Percentiles rank a stretch among this genome's conserved stretches.
phyloP scores from a whole-genome alignment of 2,797 vertebrate species.

The Parauchenoglanis ngamensis region DNA sequence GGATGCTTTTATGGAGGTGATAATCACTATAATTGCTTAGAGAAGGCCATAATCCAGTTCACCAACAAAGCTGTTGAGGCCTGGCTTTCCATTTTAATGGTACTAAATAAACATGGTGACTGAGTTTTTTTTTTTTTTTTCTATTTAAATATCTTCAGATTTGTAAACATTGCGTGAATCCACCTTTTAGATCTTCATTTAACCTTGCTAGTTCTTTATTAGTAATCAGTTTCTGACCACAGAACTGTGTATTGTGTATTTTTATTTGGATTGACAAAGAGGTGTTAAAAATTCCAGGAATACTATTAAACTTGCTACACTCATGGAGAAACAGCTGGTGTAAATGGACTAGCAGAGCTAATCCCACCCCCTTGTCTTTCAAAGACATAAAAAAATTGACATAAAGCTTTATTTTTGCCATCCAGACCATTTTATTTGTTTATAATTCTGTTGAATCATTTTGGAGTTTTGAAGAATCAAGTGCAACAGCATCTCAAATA shows the following conservation, averaged over 20 bases:
- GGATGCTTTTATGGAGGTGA: conserved; percentile 13
- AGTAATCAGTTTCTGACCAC: too few species aligned
- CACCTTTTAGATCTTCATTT: background rate
- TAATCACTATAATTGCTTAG: conserved; percentile 16
- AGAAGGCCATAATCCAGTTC: background rate
- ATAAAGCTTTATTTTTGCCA: background rate
- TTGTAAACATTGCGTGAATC: background rate
- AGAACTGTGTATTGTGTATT: background rate
- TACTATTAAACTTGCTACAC: background rate
- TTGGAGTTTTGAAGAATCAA: background rate
- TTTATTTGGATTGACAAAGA: background rate
- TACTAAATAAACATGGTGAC: background rate
- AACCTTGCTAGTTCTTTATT: background rate
- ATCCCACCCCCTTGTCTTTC: background rate
- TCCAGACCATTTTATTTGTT: background rate
- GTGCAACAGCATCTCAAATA: background rate
- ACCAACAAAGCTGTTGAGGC: background rate
- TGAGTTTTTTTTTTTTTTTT: background rate
- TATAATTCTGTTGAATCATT: background rate
- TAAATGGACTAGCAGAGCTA: background rate
- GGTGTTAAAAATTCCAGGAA: background rate
- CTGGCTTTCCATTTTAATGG: background rate
- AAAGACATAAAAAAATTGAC: background rate
- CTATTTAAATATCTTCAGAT: background rate
- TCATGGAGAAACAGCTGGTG: background rate